These are phyloP conservation scores for Bombus confusus DNA, from an alignment of 1,140 invertebrate species.

Conservation along the genomic window DNA sequence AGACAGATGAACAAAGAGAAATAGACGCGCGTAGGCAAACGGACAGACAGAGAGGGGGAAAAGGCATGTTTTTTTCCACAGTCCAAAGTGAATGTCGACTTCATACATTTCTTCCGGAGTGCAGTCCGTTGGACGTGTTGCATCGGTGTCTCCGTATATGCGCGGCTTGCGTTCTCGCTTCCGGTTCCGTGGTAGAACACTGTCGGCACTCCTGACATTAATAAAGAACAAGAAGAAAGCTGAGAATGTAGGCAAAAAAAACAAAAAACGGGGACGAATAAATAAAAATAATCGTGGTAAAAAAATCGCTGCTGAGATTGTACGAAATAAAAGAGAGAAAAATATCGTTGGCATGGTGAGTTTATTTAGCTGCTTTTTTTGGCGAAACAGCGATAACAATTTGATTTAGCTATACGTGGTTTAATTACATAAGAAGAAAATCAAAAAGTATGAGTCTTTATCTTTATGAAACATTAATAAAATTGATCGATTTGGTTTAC, in stretches of 20 bases:
- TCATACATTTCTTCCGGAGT: slow-evolving; percentile 80
- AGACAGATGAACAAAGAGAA: slow-evolving; percentile 19
- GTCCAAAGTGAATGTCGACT: slow-evolving; percentile 70
- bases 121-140: slow-evolving; percentile 77
- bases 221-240: slow-evolving; percentile 75
- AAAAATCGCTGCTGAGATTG: slow-evolving; percentile 10
- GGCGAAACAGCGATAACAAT: neutral
- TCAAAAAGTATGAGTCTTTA: neutral
- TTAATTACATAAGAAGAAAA: neutral
- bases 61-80: slow-evolving; percentile 32
- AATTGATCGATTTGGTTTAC: too few species aligned
- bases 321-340: neutral
- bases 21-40: neutral
- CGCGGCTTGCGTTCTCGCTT: slow-evolving; percentile 73
- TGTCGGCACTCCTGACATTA: slow-evolving; percentile 77
- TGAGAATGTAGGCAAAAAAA: slow-evolving; percentile 59
- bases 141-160: slow-evolving; percentile 76
- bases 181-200: slow-evolving; percentile 78
- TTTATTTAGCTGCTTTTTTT: too few species aligned
- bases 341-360: neutral
- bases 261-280: slow-evolving; percentile 13
- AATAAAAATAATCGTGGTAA: slow-evolving; percentile 17
- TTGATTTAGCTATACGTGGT: neutral
- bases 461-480: neutral
- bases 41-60: slow-evolving; percentile 15